These are phyloP conservation scores for Rhea americana DNA, from an alignment of 2,113 vertebrate species.

Conservation along the genomic window DNA sequence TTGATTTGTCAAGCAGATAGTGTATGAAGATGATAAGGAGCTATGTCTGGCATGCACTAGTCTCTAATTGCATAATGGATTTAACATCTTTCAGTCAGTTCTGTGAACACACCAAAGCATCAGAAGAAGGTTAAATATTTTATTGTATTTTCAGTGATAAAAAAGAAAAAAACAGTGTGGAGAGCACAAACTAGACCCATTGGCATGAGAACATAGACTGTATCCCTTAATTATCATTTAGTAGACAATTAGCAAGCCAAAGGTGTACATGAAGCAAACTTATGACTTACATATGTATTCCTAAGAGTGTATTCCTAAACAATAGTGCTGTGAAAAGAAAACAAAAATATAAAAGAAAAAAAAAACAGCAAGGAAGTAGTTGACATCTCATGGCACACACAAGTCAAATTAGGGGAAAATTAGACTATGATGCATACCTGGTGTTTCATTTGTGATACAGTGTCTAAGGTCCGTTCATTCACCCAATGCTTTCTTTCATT, in stretches of 20 bases:
- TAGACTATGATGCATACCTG: not conserved
- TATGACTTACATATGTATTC: not conserved
- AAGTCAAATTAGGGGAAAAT: not conserved
- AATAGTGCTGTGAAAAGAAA: not conserved
- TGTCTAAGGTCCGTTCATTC: not conserved
- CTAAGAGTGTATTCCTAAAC: not conserved
- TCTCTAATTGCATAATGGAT: conserved; percentile 23
- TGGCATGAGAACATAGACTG: not conserved
- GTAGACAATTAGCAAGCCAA: not conserved
- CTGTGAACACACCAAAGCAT: not conserved
- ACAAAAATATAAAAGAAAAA: not conserved
- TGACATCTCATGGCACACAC: not conserved
- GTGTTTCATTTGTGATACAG: not conserved
- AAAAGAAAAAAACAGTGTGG: not conserved
- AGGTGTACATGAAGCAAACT: not conserved
- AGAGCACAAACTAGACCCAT: not conserved
- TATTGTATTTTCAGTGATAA: not conserved
- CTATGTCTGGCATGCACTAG: not conserved
- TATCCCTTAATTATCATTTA: not conserved
- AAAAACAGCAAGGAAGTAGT: not conserved
- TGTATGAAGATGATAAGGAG: conserved; percentile 1
- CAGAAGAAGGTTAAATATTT: not conserved
- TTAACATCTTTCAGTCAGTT: conserved; percentile 7
- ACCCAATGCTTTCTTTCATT: not conserved
- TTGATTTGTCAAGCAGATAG: conserved; percentile 47